Conservation (phyloP, 2,888 invertebrate genomes). For the Parnassius orleans region DNA sequence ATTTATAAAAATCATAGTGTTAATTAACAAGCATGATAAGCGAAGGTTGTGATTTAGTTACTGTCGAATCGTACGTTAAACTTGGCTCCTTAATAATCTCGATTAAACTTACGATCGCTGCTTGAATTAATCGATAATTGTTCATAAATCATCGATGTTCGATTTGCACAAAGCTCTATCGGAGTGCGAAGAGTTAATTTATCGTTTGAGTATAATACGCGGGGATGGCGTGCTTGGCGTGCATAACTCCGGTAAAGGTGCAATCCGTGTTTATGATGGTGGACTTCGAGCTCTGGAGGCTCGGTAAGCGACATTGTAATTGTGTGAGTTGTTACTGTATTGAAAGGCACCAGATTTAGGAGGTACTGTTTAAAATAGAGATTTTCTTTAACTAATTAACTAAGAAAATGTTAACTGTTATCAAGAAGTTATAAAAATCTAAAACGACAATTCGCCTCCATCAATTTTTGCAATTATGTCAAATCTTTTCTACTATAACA, state of each 20-base stretch:
- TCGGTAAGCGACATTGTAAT: constrained; percentile 55
- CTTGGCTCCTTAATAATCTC: constrained; percentile 66
- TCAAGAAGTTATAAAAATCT: no score
- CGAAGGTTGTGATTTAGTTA: constrained; percentile 53
- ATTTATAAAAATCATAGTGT: constrained; percentile 14
- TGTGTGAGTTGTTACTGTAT: constrained; percentile 54
- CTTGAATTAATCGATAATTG: constrained; percentile 82
- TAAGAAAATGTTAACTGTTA: no score
- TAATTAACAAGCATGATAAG: constrained; percentile 36
- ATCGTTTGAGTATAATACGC: constrained; percentile 63
- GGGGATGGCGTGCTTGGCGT: constrained; percentile 67
- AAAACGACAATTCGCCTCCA: no score
- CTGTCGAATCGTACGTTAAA: constrained; percentile 54
- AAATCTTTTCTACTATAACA: no score
- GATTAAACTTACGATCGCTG: constrained; percentile 77
- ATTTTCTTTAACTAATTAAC: no score
- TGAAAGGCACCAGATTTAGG: constrained; percentile 4
- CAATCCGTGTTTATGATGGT: constrained; percentile 70
- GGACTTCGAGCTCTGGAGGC: constrained; percentile 34
- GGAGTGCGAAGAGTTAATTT: constrained; percentile 78
- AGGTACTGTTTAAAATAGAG: background rate
- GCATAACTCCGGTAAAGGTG: constrained; percentile 63
- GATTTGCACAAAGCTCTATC: constrained; percentile 75
- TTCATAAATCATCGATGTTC: constrained; percentile 79
- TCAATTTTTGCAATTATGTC: no score